Evolutionary conservation across 2,888 invertebrate species (phyloP).

Genomic region (Melinaea marsaeus): DNA sequence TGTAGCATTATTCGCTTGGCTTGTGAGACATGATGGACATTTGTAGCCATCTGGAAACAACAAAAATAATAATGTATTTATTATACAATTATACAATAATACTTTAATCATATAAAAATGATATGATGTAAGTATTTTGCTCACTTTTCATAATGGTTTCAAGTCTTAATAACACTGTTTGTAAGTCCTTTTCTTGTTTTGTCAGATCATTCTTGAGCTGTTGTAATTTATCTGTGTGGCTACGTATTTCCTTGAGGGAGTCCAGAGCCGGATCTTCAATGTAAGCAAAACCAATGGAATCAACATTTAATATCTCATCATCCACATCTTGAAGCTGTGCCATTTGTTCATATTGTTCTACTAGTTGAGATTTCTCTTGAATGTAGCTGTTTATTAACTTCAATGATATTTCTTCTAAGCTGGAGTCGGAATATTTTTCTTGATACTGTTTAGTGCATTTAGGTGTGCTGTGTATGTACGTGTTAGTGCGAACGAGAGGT

Average conservation of each 20-base stretch:
- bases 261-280: conserved; percentile 80
- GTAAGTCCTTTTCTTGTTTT: conserved; percentile 80
- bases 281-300: conserved; percentile 80
- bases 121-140: neutral
- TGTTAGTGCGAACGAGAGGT: conserved; percentile 72
- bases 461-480: conserved; percentile 83
- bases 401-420: conserved; percentile 87
- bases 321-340: conserved; percentile 77
- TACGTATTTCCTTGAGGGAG: conserved; percentile 80
- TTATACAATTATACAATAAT: neutral
- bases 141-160: conserved; percentile 59
- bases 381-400: conserved; percentile 83
- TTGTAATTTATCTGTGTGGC: conserved; percentile 80
- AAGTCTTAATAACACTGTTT: conserved; percentile 60
- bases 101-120: neutral
- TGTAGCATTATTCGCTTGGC: conserved; percentile 49
- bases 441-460: conserved; percentile 77
- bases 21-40: conserved; percentile 59
- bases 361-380: conserved; percentile 82
- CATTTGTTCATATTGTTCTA: conserved; percentile 83
- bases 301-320: conserved; percentile 75
- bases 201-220: conserved; percentile 79
- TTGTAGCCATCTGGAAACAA: conserved; percentile 65
- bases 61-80: conserved; percentile 9
- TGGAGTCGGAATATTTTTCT: conserved; percentile 77